These are phyloP conservation scores for Cephus runcator DNA, from an alignment of 2,888 invertebrate species.

Conservation along the genomic window DNA sequence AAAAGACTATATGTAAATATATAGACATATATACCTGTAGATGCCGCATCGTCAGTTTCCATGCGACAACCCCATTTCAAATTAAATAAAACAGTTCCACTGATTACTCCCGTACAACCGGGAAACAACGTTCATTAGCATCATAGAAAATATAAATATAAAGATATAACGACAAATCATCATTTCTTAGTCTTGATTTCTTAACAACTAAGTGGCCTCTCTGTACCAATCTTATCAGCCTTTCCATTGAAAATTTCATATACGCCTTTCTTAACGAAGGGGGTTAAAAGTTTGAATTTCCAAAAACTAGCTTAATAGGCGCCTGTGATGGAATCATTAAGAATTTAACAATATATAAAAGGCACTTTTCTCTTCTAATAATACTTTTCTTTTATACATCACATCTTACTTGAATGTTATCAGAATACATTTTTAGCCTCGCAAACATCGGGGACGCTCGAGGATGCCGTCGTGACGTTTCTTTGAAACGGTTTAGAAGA, in stretches of 20 bases:
- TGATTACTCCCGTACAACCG: background rate
- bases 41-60: background rate
- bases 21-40: background rate
- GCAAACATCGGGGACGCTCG: slow-evolving; percentile 39
- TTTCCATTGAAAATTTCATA: background rate
- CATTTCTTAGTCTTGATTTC: background rate
- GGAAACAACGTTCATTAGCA: slow-evolving; percentile 1
- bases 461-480: slow-evolving; percentile 38
- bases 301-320: background rate
- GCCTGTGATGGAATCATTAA: background rate
- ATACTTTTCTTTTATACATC: background rate
- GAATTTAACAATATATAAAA: background rate
- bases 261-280: background rate
- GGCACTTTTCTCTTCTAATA: background rate
- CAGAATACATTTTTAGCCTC: slow-evolving; percentile 47
- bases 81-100: background rate
- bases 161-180: background rate
- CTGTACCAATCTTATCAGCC: background rate
- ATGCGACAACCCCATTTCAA: background rate
- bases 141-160: background rate
- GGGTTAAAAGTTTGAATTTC: background rate
- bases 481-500: slow-evolving; percentile 54
- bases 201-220: background rate
- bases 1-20: background rate
- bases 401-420: background rate